Percentiles rank a stretch among this genome's conserved stretches.
Conservation (phyloP, 1,140 invertebrate genomes). For the Microplitis demolitor region DNA sequence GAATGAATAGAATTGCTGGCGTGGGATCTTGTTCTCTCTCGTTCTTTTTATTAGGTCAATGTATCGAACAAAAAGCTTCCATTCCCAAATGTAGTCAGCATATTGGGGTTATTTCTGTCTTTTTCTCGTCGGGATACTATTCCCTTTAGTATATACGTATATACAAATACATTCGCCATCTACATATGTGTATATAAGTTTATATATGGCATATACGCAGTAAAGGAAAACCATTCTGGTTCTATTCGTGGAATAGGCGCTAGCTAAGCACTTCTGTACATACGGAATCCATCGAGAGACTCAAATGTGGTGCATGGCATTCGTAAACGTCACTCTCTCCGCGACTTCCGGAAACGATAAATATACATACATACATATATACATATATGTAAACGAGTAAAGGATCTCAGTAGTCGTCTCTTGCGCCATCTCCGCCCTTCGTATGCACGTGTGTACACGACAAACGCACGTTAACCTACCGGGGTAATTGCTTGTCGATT, state of each 20-base stretch:
- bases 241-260: slow-evolving; percentile 24
- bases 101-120: not conserved
- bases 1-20: slow-evolving; percentile 2
- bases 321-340: slow-evolving; percentile 30
- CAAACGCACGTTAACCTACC: slow-evolving; percentile 6
- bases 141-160: not conserved
- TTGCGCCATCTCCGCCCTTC: slow-evolving; percentile 1
- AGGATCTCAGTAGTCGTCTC: slow-evolving; percentile 1
- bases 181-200: too few species aligned
- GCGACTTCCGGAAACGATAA: slow-evolving; percentile 41
- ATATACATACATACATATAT: slow-evolving; percentile 29
- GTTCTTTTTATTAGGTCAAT: not conserved
- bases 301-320: slow-evolving; percentile 16
- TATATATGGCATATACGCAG: not conserved
- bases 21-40: not conserved
- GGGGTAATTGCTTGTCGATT: slow-evolving; percentile 8
- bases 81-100: not conserved
- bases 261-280: slow-evolving; percentile 37
- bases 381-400: not conserved
- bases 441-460: slow-evolving; percentile 5
- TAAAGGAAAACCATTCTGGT: not conserved
- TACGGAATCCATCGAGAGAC: slow-evolving; percentile 22
- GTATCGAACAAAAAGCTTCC: not conserved
- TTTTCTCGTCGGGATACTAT: not conserved
- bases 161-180: not conserved